A percentile compares a stretch with the other conserved stretches of the same genome.
Evolutionary conservation across 64 coral and sea anemone genomes (phyloP).

Genomic region (Porites lutea): DNA sequence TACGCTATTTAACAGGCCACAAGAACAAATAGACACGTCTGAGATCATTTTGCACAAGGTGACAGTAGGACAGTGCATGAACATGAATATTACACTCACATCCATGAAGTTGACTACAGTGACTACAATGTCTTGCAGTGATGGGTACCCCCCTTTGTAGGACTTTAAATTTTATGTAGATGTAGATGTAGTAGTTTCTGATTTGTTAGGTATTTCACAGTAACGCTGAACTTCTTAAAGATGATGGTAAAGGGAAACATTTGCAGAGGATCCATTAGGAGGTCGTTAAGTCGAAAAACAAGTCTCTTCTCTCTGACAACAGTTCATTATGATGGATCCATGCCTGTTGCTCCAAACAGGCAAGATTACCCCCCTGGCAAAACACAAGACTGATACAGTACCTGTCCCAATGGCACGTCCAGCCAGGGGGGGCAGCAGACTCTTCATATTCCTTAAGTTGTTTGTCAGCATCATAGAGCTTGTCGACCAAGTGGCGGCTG

Average conservation of each 20-base stretch:
- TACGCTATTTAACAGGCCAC: not conserved
- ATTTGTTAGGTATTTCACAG: not conserved
- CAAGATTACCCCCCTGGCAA: slow-evolving; percentile 83
- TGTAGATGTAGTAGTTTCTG: not conserved
- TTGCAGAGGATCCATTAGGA: slow-evolving; percentile 2
- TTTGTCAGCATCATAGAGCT: slow-evolving; percentile 84
- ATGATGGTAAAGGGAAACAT: not conserved
- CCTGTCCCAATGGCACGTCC: slow-evolving; percentile 99
- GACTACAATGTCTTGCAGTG: too few species aligned
- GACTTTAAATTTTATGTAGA: too few species aligned
- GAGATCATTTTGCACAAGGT: not conserved
- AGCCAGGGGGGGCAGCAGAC: slow-evolving; percentile 93
- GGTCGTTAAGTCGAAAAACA: slow-evolving; percentile 4
- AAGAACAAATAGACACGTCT: not conserved
- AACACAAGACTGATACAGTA: slow-evolving; percentile 98
- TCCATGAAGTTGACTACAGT: slow-evolving; percentile 4
- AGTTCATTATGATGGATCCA: slow-evolving; percentile 28
- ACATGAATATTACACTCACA: not conserved
- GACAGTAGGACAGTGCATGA: not conserved
- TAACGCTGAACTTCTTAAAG: not conserved
- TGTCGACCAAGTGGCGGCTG: slow-evolving; percentile 78
- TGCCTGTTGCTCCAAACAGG: slow-evolving; percentile 27
- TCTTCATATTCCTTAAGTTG: slow-evolving; percentile 94
- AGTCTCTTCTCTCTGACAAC: slow-evolving; percentile 12
- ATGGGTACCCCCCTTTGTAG: too few species aligned